Conservation (phyloP, 2,113 vertebrate species). For the Parotia lawesii region DNA sequence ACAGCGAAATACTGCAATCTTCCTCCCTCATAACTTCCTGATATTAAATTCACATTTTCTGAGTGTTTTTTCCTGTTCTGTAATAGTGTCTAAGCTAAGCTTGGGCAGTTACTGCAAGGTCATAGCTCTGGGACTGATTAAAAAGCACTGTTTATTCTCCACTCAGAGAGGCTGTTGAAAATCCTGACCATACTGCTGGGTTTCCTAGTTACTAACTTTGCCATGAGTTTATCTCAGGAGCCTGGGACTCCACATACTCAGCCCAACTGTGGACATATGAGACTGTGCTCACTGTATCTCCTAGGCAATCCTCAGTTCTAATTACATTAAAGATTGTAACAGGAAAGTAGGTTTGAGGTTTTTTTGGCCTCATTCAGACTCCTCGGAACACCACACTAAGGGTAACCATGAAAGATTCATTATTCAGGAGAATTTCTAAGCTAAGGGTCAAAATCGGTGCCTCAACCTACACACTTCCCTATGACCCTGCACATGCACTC, state of each 20-base stretch:
- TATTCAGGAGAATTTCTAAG: background rate
- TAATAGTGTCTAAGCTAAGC: background rate
- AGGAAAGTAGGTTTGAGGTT: background rate
- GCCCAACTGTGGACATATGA: rapidly evolving
- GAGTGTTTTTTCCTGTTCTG: background rate
- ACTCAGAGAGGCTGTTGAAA: background rate
- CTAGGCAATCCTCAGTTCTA: background rate
- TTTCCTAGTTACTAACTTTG: background rate
- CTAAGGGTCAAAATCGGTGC: background rate
- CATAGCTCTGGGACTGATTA: background rate
- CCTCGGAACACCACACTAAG: background rate
- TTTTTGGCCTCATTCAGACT: background rate
- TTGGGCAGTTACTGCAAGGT: background rate
- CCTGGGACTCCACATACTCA: background rate
- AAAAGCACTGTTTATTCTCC: background rate
- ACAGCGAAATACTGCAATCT: background rate
- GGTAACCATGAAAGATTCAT: background rate
- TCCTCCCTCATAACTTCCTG: background rate
- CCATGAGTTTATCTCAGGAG: background rate
- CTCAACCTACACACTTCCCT: rapidly evolving
- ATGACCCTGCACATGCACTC: rapidly evolving
- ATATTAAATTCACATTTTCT: background rate
- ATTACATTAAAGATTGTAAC: background rate
- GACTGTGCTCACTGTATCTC: background rate
- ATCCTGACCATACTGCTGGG: background rate